These are phyloP conservation scores for Amphiprion percula DNA, from an alignment of 2,113 vertebrate species.

Conservation along the genomic window DNA sequence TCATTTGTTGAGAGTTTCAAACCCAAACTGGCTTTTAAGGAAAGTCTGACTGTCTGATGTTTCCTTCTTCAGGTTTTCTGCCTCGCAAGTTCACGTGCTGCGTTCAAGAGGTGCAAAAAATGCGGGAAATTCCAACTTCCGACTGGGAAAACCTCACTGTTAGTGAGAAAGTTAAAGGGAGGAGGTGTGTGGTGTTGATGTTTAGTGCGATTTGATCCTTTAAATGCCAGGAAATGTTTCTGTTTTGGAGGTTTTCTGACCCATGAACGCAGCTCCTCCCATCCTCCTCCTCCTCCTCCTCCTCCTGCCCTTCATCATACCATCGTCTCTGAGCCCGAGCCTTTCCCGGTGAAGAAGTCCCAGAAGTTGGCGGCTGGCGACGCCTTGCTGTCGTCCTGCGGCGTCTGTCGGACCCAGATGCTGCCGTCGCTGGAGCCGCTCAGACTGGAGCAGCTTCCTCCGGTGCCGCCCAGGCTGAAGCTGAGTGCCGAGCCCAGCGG, in stretches of 20 bases:
- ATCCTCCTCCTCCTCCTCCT: neutral
- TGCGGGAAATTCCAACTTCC: neutral
- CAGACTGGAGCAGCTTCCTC: constrained; percentile 65
- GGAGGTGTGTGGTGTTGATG: neutral
- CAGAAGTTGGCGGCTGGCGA: constrained; percentile 77
- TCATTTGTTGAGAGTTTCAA: neutral
- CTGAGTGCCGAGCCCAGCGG: constrained; percentile 19
- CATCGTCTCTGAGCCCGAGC: constrained; percentile 83
- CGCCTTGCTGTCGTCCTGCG: constrained; percentile 71
- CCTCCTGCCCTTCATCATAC: constrained; percentile 74
- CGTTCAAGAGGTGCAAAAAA: constrained; percentile 4
- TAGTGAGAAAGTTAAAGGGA: neutral
- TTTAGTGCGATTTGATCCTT: neutral
- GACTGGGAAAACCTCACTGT: neutral
- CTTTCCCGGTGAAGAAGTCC: constrained; percentile 87
- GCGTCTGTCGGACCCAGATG: constrained; percentile 73
- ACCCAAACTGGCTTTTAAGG: neutral
- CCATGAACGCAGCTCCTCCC: neutral
- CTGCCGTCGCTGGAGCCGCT: constrained; percentile 64
- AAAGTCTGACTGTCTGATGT: no score
- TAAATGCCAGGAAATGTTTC: neutral
- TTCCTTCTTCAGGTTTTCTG: no score
- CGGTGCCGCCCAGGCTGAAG: constrained; percentile 44
- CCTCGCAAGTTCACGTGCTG: neutral
- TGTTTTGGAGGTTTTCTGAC: neutral